Conservation (phyloP, 2,113 vertebrate genomes). For the Phocoena sinus region DNA sequence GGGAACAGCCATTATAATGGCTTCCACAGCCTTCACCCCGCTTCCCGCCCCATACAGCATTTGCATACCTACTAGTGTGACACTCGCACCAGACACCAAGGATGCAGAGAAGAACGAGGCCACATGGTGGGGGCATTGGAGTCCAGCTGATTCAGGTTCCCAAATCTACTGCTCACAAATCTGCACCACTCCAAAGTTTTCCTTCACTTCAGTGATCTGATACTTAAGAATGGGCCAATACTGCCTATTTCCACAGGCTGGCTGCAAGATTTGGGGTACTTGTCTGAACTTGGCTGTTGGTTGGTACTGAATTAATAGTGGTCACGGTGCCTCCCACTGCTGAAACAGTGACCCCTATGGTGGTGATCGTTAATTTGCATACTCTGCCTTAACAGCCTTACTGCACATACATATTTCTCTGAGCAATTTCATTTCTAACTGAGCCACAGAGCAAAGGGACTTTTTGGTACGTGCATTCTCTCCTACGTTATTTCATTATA, state of each 20-base stretch:
- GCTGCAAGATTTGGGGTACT: not conserved
- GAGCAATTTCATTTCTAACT: not conserved
- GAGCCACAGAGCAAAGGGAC: not conserved
- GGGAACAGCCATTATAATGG: not conserved
- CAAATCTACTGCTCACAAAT: not conserved
- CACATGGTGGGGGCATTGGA: fast-evolving
- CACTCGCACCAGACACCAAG: not conserved
- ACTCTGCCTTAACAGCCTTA: not conserved
- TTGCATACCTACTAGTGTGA: not conserved
- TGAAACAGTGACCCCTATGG: fast-evolving
- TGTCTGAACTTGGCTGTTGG: not conserved
- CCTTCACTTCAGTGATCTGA: not conserved
- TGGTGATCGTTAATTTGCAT: not conserved
- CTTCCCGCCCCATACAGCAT: not conserved
- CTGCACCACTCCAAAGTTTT: not conserved
- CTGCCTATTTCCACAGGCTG: not conserved
- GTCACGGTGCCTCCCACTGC: no score
- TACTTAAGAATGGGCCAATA: not conserved
- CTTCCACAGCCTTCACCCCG: not conserved
- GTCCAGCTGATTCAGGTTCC: fast-evolving
- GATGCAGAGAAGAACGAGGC: not conserved
- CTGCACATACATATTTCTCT: not conserved
- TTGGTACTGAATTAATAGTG: not conserved
- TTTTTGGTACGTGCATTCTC: not conserved
- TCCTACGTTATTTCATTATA: not conserved